Percentiles rank a stretch among this genome's conserved stretches.
phyloP scores from a whole-genome alignment of 2,888 invertebrate genomes.

The Tinea semifulvella region DNA sequence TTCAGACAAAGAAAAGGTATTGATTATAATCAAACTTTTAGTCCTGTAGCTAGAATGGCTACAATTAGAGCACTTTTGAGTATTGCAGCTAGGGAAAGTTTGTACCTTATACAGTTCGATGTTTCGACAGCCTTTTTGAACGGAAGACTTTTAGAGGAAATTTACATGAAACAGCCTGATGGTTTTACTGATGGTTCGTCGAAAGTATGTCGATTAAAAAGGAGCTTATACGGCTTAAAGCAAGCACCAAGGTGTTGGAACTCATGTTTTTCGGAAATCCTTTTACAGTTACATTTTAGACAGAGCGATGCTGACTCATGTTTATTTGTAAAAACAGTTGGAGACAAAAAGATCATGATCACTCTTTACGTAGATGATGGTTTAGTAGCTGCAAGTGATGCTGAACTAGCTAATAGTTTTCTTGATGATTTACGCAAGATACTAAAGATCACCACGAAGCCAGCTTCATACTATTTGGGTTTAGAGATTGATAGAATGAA shows the following conservation, averaged over 20 bases:
- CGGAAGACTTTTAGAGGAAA: too few relatives aligned
- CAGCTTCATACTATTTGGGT: slow-evolving; percentile 12
- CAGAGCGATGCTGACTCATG: slow-evolving; percentile 13
- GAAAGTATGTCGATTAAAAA: neutral
- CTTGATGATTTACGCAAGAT: neutral
- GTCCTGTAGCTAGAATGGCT: too few relatives aligned
- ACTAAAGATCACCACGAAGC: slow-evolving; percentile 7
- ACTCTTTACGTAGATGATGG: slow-evolving; percentile 15
- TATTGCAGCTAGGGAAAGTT: too few relatives aligned
- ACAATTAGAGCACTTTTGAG: too few relatives aligned
- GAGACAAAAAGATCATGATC: slow-evolving; percentile 7
- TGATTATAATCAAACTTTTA: too few relatives aligned
- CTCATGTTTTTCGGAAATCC: neutral
- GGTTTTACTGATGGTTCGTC: slow-evolving; percentile 7
- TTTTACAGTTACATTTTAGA: neutral
- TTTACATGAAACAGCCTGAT: too few relatives aligned
- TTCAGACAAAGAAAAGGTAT: too few relatives aligned
- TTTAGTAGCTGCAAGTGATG: slow-evolving; percentile 13
- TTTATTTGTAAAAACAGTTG: neutral
- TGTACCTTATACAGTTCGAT: too few relatives aligned
- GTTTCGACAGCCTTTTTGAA: too few relatives aligned
- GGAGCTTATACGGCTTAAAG: slow-evolving; percentile 13
- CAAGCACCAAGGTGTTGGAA: slow-evolving; percentile 13
- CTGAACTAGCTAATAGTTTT: slow-evolving; percentile 5
- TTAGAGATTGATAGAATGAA: slow-evolving; percentile 9